These are phyloP conservation scores for Hyperoplus immaculatus DNA, from an alignment of 2,797 vertebrate genomes.

Conservation along the genomic window DNA sequence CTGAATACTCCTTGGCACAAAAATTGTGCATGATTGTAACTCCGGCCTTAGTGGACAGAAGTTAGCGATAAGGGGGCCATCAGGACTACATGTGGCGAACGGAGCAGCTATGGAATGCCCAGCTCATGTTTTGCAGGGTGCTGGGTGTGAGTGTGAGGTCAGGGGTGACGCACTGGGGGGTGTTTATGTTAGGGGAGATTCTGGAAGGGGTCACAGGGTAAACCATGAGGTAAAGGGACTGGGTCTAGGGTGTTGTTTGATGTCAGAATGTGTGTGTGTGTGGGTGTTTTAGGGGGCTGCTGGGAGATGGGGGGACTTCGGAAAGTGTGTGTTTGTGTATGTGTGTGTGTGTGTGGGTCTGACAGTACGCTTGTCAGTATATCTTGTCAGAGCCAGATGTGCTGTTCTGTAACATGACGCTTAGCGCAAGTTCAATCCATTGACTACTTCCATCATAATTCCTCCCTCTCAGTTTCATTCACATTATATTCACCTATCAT, in stretches of 20 bases:
- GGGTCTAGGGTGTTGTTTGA: conserved; percentile 68
- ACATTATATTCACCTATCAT: no score
- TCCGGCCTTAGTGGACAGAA: not conserved
- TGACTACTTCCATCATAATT: no score
- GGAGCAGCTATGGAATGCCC: conserved; percentile 36
- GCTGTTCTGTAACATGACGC: conserved; percentile 8
- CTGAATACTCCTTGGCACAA: no score
- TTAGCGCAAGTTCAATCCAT: not conserved
- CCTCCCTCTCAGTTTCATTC: no score
- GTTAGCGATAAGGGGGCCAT: conserved; percentile 25
- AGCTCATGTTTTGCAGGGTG: conserved; percentile 46
- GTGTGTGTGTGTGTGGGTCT: no score
- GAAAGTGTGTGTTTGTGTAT: conserved; percentile 16
- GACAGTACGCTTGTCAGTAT: conserved; percentile 15
- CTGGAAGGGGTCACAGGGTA: conserved; percentile 67
- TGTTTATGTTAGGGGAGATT: conserved; percentile 71
- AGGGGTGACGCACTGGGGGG: conserved; percentile 60
- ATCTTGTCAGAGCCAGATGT: conserved; percentile 25
- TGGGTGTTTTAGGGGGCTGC: conserved; percentile 33
- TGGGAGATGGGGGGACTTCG: conserved; percentile 11
- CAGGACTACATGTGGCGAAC: conserved; percentile 17
- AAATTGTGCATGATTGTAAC: not conserved
- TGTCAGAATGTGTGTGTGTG: conserved; percentile 52
- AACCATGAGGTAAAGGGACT: conserved; percentile 58
- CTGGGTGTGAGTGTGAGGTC: conserved; percentile 62